Base-by-base conservation (phyloP, 2,797 vertebrate species). In the Leucoraja ocellata region DNA sequence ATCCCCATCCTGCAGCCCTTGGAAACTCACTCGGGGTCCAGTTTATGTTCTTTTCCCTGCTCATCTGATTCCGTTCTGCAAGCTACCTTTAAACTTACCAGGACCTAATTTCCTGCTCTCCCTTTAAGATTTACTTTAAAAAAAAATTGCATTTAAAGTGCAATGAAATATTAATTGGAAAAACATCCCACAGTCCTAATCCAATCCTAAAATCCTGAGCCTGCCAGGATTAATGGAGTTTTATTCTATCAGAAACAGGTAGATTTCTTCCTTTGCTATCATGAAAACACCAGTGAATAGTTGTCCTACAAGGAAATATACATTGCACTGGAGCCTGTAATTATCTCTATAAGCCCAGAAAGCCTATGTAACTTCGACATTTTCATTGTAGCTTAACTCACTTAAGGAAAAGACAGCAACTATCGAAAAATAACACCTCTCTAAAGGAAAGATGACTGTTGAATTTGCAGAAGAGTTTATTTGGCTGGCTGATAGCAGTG, bases 401-500 rank as follows among this genome's bases (percentile, higher is more conserved):
- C n/a, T 84, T 88, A 88, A 65, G 58, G 21, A 36, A 68, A 88
- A 65, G 2, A 65, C 14, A 84, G 25, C 11, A 88, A 68, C 84
- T 36, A 9, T 21, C 16, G n/a, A 18, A n/a, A 32, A 23, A 58
- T 61, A 32, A 65, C 14, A 16, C 28, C 61, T 88, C 14, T 65
- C 84, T 32, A 32, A 68, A 88, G 14, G 84, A 68, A 58, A 68
- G 65, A 46, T 8, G 16, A 16, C 84, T 36, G 61, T 88, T 14
- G 32, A 23, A 88, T 65, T 65, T 36, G 61, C 32, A 36, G 84
- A 88, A 32, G 84, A 88, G 63, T 88, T 88, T 68, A 88, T 88
- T 88, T 65, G 32, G 84, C 84, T 88, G 84, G 65, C 84, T 88
- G 84, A 68, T 88, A 68, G n/a, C 84, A 88, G 1, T 36, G 84